phyloP scores from a whole-genome alignment of 53 echinoderm and acorn worm species.

The Holothuria leucospilota region DNA sequence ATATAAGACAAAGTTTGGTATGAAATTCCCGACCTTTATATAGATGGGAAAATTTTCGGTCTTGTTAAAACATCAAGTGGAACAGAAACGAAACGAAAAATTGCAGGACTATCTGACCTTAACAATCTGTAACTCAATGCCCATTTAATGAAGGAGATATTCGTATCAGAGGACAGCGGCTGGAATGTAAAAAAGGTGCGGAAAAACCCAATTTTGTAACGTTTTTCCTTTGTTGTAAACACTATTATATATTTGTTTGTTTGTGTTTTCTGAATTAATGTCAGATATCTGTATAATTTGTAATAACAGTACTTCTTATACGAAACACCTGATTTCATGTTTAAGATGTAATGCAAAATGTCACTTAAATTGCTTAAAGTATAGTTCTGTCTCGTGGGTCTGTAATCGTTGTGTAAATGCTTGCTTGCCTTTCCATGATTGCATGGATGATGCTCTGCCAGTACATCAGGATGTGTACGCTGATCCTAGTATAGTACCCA shows the following conservation, averaged over 20 bases:
- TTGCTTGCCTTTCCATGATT: neutral
- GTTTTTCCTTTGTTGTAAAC: too few species aligned
- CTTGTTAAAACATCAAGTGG: neutral
- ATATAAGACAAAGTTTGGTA: too few species aligned
- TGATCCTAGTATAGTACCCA: neutral
- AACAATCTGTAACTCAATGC: neutral
- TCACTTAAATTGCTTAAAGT: neutral
- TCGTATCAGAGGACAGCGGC: neutral
- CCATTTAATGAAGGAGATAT: neutral
- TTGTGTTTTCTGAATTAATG: too few species aligned
- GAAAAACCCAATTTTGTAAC: too few species aligned
- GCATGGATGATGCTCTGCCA: neutral
- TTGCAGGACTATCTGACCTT: neutral
- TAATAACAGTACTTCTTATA: too few species aligned
- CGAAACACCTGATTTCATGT: too few species aligned
- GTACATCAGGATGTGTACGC: neutral
- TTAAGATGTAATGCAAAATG: conserved; percentile 1
- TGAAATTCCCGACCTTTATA: neutral
- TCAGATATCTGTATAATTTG: too few species aligned
- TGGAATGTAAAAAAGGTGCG: neutral
- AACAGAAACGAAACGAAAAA: too few species aligned
- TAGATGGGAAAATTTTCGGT: neutral
- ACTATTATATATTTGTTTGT: too few species aligned
- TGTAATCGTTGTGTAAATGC: conserved; percentile 15
- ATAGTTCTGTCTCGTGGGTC: neutral